A percentile compares a stretch with the other conserved stretches of the same genome.
Evolutionary conservation across 2,888 invertebrate genomes (phyloP).

Genomic region (Choristoneura rosaceana): DNA sequence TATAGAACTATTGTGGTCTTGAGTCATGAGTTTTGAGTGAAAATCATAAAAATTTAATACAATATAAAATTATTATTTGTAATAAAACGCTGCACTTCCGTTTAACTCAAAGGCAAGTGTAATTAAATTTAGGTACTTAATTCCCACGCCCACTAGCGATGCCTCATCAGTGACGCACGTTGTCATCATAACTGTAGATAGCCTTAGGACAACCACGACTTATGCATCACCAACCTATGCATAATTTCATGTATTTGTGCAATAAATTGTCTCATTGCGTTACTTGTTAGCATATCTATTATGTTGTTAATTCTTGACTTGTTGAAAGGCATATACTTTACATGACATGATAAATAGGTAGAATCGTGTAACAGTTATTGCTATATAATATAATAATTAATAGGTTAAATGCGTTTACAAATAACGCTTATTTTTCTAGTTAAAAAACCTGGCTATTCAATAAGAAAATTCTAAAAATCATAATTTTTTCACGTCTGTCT

Average conservation of each 20-base stretch:
- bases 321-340: neutral
- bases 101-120: neutral
- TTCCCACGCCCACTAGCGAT: neutral
- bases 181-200: neutral
- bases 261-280: neutral
- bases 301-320: neutral
- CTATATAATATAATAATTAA: no score
- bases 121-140: neutral
- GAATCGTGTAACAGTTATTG: neutral
- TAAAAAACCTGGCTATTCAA: no score
- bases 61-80: neutral
- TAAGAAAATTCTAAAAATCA: no score
- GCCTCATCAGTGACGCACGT: neutral
- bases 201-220: neutral
- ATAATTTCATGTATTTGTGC: neutral
- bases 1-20: no score
- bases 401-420: no score
- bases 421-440: no score
- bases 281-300: neutral
- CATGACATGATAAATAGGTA: neutral
- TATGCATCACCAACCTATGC: neutral
- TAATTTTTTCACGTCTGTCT: no score
- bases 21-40: neutral
- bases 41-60: neutral
- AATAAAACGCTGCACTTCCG: neutral